phyloP scores from a whole-genome alignment of 2,113 vertebrate genomes.

The Prietella phreatophila region DNA sequence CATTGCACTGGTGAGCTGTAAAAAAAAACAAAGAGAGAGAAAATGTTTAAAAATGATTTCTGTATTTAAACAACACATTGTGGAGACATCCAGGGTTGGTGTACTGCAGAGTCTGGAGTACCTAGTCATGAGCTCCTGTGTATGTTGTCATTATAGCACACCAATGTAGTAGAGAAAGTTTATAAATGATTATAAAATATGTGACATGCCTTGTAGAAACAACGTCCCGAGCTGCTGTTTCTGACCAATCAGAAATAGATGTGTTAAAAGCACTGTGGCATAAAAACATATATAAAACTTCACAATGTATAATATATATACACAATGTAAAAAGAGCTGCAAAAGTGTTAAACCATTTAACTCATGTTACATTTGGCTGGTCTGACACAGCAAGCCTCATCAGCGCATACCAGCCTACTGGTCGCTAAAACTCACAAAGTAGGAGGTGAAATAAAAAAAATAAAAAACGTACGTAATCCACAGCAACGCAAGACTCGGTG shows the following conservation, averaged over 20 bases:
- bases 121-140: no score
- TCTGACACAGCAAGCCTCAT: background rate
- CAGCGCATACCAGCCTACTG: background rate
- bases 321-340: background rate
- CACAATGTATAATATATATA: background rate
- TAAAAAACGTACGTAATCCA: background rate
- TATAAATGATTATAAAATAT: background rate
- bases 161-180: background rate
- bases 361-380: background rate
- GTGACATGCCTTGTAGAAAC: background rate
- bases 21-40: constrained; percentile 12
- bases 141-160: background rate
- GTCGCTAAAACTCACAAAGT: background rate
- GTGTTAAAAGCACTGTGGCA: background rate
- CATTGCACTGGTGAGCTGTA: constrained; percentile 65
- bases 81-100: background rate
- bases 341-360: background rate
- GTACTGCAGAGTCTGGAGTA: background rate
- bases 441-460: background rate
- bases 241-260: background rate
- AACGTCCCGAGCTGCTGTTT: background rate
- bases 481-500: background rate
- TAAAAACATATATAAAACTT: background rate
- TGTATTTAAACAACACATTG: background rate
- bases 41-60: background rate